A percentile compares a stretch with the other conserved stretches of the same genome.
Evolutionary conservation across 2,888 invertebrate species (phyloP).

Genomic region (Nasonia oneida): DNA sequence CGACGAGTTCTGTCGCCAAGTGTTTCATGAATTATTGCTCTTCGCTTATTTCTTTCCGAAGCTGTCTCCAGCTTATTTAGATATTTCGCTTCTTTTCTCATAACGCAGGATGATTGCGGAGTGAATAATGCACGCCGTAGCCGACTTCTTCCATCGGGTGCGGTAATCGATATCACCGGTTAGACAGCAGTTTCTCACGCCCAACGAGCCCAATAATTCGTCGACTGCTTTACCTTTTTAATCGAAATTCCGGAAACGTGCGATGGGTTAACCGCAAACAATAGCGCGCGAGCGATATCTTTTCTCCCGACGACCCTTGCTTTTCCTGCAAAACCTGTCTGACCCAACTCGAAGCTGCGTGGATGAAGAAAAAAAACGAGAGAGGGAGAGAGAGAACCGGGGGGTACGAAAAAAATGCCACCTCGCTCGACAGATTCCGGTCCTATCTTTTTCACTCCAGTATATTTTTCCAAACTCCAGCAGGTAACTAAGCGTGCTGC

Average conservation of each 20-base stretch:
- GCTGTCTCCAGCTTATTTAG: not conserved
- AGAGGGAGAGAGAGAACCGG: not conserved
- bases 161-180: slow-evolving; percentile 44
- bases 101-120: not conserved
- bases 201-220: slow-evolving; percentile 68
- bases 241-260: slow-evolving; percentile 68
- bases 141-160: not conserved
- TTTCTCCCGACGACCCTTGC: slow-evolving; percentile 58
- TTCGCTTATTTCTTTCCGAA: slow-evolving; percentile 57
- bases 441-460: slow-evolving; percentile 45
- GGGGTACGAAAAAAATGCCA: not conserved
- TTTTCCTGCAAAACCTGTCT: slow-evolving; percentile 63
- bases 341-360: slow-evolving; percentile 62
- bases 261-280: slow-evolving; percentile 77
- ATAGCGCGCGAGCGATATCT: slow-evolving; percentile 63
- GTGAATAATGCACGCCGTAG: not conserved
- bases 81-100: not conserved
- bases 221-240: slow-evolving; percentile 63
- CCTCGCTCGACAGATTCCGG: slow-evolving; percentile 4
- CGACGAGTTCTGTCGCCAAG: slow-evolving; percentile 67
- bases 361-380: slow-evolving; percentile 13
- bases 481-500: slow-evolving; percentile 26
- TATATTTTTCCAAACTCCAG: slow-evolving; percentile 54
- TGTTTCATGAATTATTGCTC: slow-evolving; percentile 75
- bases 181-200: slow-evolving; percentile 74